Base-by-base conservation (phyloP, 2,797 vertebrate species). In the Silurus aristotelis region DNA sequence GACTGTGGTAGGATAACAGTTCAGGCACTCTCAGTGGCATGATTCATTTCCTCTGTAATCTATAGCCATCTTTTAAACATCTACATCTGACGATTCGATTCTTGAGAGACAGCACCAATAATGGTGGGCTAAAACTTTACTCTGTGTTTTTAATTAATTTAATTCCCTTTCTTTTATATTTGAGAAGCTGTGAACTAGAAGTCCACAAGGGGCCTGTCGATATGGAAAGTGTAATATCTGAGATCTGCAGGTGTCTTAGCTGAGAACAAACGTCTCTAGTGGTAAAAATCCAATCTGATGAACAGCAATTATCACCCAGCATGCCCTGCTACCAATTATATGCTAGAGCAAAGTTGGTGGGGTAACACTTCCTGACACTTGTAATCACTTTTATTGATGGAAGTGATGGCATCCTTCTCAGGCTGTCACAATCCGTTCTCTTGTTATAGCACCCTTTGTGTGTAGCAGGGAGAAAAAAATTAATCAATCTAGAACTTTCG, bases 271-370 rank as follows among this genome's bases (percentile, higher is more conserved):
- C n/a, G 66, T 82, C 83, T 71, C 58, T 20, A 46, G 72, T 64
- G 31, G 56, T 71, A 71, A 25, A 86, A 89, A 86, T 87, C 87
- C 87, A 91, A 90, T 89, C 82, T 86, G 87, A 92, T 87, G 90
- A 92, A 90, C 87, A 81, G 90, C 92, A 93, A 93, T 95, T 93
- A 93, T 91, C 90, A 86, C 90, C 89, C 90, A 87, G 91, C 87
- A 87, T 91, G 89, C 90, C 89, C 91, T 90, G 83, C 38, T 88
- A 88, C 90, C 89, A 90, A 87, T 90, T 91, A 91, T 92, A 80
- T 87, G 91, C 88, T 88, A 91, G 91, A 92, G 88, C 86, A 90
- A 91, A 92, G 91, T 91, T 88, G 80, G 72, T 46, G 82, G 63
- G 48, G 55, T 86, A 75, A 82, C 46, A 31, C 70, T 84, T 83